These are phyloP conservation scores for Leptonema lineaticorne DNA, from an alignment of 1,140 invertebrate genomes.

Conservation along the genomic window DNA sequence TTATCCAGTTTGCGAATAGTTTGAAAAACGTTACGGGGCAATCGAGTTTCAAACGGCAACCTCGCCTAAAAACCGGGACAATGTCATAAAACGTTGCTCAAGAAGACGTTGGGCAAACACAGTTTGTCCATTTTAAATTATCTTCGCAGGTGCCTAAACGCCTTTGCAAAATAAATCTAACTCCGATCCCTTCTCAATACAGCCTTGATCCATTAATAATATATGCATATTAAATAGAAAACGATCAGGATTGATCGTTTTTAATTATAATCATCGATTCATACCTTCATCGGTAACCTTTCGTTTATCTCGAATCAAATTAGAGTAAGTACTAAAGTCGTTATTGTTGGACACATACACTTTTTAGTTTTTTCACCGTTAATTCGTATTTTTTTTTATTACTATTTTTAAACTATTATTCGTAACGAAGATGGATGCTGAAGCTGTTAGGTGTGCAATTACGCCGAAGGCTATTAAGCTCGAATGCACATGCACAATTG, in stretches of 20 bases:
- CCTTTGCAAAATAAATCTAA: conserved; percentile 5
- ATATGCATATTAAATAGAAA: too few species aligned
- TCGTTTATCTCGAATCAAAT: too few species aligned
- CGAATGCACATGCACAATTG: background rate
- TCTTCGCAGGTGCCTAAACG: conserved; percentile 15
- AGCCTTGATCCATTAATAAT: too few species aligned
- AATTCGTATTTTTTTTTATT: background rate
- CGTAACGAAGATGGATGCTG: background rate
- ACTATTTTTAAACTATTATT: background rate
- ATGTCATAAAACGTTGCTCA: conserved; percentile 19
- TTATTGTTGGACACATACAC: background rate
- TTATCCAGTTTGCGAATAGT: too few species aligned
- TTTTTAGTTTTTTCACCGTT: background rate
- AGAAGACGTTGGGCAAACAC: background rate
- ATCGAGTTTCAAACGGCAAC: too few species aligned
- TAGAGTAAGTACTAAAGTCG: too few species aligned
- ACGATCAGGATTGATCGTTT: too few species aligned
- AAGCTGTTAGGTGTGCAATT: background rate
- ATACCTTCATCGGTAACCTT: too few species aligned
- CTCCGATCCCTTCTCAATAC: too few species aligned
- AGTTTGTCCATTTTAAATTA: conserved; percentile 9
- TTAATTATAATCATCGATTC: too few species aligned
- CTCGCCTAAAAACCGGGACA: conserved; percentile 5
- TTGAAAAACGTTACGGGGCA: too few species aligned
- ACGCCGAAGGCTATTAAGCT: background rate